Evolutionary conservation across 1,140 invertebrate species (phyloP), one percentile per base, ranked within the genome.

Genomic region (Sitophilus oryzae): DNA sequence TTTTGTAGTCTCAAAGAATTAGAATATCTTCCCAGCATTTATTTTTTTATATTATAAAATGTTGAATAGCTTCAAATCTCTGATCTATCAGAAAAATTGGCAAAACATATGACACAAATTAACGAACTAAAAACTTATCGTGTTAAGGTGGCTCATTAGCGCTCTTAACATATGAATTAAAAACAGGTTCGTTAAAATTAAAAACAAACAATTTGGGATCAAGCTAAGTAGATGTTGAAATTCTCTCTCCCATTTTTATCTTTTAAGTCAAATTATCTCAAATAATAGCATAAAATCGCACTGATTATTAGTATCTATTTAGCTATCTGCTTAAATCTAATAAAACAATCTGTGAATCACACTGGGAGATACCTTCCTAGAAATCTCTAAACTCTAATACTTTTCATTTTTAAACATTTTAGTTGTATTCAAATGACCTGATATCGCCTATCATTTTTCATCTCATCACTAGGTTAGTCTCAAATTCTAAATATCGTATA

Each of bases 401-500:
- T 41, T 2, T 11, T n/a, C 3, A 15, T 3, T 42, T 16, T 42
- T 14, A 42, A 42, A 19, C 18, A 42, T 11, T 18, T 42, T 16
- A 16, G 8, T 16, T 16, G 14, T 10, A 41, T 15, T 10, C 9
- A 9, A 11, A n/a, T 15, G 2, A 42, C n/a, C n/a, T n/a, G 10
- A 42, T 14, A 11, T 45, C 43, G 43, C 21, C 21, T 2, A 14
- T 23, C 18, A 19, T 45, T 23, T 14, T 42, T n/a, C 19, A 45
- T 21, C 16, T 45, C 43, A n/a, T 14, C 21, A 19, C n/a, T 45
- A 23, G 43, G 22, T 45, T 20, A 45, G 22, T 45, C 43, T 15
- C 43, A 45, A 45, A 45, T 45, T 45, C 43, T 45, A 45, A 45
- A 45, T 42, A 4, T 42, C 40, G 8, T 42, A 42, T n/a, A 18